Conservation (phyloP, 2,113 vertebrate genomes). For the Protobothrops flavoviridis region DNA sequence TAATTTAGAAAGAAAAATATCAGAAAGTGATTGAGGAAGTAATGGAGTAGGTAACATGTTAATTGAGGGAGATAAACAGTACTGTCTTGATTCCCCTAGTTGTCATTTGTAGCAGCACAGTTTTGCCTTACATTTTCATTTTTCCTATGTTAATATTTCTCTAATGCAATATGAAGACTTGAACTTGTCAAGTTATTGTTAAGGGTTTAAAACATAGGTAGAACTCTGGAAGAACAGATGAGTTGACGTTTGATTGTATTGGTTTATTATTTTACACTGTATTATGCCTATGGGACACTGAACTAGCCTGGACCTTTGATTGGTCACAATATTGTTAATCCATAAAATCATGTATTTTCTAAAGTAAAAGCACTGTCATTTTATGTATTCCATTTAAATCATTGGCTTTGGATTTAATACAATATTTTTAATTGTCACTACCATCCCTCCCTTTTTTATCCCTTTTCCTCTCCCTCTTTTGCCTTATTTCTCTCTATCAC, state of each 20-base stretch:
- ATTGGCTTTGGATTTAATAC: conserved; percentile 49
- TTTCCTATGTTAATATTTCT: not conserved
- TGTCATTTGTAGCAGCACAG: not conserved
- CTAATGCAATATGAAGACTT: not conserved
- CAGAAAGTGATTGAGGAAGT: not conserved
- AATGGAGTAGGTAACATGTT: not conserved
- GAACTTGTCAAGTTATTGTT: not conserved
- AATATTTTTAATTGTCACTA: conserved; percentile 66
- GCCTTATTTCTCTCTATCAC: conserved; percentile 50
- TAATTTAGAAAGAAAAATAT: not conserved
- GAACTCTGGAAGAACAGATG: not conserved
- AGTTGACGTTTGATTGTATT: not conserved
- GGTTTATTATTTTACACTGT: not conserved
- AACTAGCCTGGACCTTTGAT: conserved; percentile 11
- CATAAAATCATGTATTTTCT: not conserved
- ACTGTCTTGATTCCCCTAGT: not conserved
- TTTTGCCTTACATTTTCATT: not conserved
- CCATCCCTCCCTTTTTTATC: conserved; percentile 41
- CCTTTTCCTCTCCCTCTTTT: conserved; percentile 46
- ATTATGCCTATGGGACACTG: conserved; percentile 4
- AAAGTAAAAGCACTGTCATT: conserved; percentile 53
- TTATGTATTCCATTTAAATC: conserved; percentile 46
- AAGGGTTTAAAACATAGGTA: not conserved
- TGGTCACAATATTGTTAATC: conserved; percentile 22
- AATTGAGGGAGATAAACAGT: not conserved